These are phyloP conservation scores for Tetramorium simillimum DNA, from an alignment of 1,140 invertebrate species.

Conservation along the genomic window DNA sequence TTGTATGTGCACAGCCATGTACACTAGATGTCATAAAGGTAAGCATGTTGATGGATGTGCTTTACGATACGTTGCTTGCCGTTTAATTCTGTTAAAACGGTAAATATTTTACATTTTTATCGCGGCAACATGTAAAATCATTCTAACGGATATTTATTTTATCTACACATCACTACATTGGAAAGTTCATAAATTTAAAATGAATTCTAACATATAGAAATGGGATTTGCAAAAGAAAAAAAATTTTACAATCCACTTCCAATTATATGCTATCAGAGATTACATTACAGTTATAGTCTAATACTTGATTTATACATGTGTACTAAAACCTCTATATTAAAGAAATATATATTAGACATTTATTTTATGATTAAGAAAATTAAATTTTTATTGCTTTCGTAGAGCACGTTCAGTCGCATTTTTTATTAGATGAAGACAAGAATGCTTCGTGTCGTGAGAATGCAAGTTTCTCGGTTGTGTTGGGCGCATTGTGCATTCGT, in stretches of 20 bases:
- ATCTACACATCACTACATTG: background rate
- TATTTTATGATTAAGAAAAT: background rate
- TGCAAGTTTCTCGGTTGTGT: background rate
- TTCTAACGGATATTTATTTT: background rate
- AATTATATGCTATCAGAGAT: background rate
- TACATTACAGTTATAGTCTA: background rate
- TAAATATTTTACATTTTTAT: background rate
- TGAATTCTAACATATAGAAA: background rate
- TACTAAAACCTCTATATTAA: background rate
- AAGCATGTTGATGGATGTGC: conserved; percentile 22
- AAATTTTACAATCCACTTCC: background rate
- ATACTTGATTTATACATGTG: background rate
- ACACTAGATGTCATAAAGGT: conserved; percentile 1
- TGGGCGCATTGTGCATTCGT: background rate
- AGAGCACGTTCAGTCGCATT: too few species aligned
- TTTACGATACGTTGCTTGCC: conserved; percentile 4
- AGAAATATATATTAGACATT: background rate
- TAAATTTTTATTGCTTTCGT: background rate
- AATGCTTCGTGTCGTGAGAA: conserved; percentile 1
- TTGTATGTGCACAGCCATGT: background rate
- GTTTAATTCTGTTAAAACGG: conserved; percentile 18
- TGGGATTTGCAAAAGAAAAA: background rate
- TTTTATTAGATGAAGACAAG: background rate
- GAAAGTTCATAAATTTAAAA: background rate
- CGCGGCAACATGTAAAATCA: background rate